phyloP scores from a whole-genome alignment of 2,113 vertebrate genomes.

The Salvelinus alpinus region DNA sequence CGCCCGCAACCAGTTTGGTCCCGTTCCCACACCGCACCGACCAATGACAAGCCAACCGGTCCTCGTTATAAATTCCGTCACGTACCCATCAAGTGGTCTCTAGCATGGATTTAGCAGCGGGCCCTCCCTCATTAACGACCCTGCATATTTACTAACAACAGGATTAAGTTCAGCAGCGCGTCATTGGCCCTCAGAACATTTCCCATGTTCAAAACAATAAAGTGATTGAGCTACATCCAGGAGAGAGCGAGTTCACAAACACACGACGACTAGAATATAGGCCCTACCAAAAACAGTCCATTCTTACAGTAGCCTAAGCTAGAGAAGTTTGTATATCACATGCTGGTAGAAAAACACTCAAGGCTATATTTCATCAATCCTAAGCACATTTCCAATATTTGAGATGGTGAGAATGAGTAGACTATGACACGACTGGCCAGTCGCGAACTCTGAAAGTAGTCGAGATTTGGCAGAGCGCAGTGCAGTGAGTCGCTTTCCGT shows the following conservation, averaged over 20 bases:
- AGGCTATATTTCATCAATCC: neutral
- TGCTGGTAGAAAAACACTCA: neutral
- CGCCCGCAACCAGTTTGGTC: slow-evolving; percentile 78
- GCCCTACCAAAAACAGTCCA: neutral
- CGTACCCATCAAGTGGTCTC: slow-evolving; percentile 74
- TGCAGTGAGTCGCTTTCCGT: slow-evolving; percentile 11
- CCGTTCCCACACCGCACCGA: slow-evolving; percentile 78
- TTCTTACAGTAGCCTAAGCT: neutral
- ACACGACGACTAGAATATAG: neutral
- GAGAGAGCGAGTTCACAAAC: slow-evolving; percentile 12
- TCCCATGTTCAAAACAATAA: neutral
- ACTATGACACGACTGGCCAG: neutral
- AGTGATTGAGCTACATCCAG: neutral
- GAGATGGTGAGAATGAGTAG: neutral
- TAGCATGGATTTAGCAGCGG: slow-evolving; percentile 71
- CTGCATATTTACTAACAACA: slow-evolving; percentile 89
- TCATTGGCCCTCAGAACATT: slow-evolving; percentile 38
- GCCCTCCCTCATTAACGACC: slow-evolving; percentile 85
- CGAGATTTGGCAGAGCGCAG: slow-evolving; percentile 4
- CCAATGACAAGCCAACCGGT: slow-evolving; percentile 70
- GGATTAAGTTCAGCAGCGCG: slow-evolving; percentile 72
- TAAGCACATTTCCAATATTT: neutral
- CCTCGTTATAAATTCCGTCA: slow-evolving; percentile 75
- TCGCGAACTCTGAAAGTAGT: neutral
- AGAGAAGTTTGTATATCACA: neutral